Evolutionary conservation across 2,888 invertebrate species (phyloP).

Genomic region (Pheosia tremula): DNA sequence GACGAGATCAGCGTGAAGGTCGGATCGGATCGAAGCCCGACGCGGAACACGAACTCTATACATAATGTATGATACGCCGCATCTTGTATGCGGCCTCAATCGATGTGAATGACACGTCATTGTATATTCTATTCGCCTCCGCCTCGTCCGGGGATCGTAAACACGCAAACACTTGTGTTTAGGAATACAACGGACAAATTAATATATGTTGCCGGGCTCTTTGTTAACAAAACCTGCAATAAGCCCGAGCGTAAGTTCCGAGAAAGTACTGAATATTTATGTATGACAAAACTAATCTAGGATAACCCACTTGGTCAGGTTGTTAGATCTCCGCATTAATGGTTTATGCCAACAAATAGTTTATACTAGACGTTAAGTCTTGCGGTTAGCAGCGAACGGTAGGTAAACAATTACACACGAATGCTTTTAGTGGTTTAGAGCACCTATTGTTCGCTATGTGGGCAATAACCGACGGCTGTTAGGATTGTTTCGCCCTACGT

Average conservation of each 20-base stretch:
- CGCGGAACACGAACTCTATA: constrained; percentile 66
- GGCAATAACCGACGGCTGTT: constrained; percentile 45
- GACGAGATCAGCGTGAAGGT: constrained; percentile 51
- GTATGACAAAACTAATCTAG: neutral
- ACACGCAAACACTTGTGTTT: constrained; percentile 77
- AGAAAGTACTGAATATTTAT: neutral
- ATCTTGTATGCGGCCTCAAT: constrained; percentile 79
- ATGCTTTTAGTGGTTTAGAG: constrained; percentile 60
- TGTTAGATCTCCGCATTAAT: constrained; percentile 21
- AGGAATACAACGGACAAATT: constrained; percentile 65
- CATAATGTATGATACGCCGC: constrained; percentile 72
- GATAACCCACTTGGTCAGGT: constrained; percentile 8
- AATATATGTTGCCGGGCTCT: constrained; percentile 40
- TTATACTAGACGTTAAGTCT: constrained; percentile 38
- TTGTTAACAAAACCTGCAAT: constrained; percentile 16
- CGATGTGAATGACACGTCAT: constrained; percentile 81
- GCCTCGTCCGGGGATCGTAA: constrained; percentile 75
- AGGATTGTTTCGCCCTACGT: constrained; percentile 40
- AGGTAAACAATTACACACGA: constrained; percentile 64
- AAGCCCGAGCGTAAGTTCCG: neutral
- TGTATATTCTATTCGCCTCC: constrained; percentile 79
- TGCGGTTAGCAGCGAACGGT: constrained; percentile 52
- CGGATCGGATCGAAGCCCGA: constrained; percentile 49
- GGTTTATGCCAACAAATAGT: constrained; percentile 28
- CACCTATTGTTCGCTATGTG: constrained; percentile 60